Conservation (phyloP, 1,140 invertebrate genomes). For the Mactra quadrangularis region DNA sequence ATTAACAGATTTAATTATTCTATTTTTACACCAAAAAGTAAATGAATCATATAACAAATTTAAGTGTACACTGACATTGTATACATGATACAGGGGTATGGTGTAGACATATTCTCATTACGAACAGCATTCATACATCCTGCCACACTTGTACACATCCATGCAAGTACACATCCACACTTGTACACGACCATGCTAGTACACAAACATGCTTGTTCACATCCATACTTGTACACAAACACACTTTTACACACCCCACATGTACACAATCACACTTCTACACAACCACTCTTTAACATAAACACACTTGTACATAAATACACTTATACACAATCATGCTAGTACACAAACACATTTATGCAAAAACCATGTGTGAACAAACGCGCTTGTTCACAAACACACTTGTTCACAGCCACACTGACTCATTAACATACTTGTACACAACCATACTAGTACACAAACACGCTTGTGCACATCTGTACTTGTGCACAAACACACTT, state of each 20-base stretch:
- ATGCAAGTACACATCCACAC: neutral
- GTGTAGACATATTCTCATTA: no score
- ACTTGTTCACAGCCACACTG: neutral
- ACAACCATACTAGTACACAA: neutral
- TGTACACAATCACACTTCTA: neutral
- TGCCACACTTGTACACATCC: neutral
- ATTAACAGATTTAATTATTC: no score
- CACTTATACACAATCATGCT: neutral
- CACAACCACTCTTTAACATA: neutral
- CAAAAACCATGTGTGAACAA: neutral
- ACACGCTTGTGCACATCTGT: neutral
- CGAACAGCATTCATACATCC: neutral
- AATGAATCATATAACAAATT: no score
- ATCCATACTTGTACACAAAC: no score
- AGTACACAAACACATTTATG: neutral
- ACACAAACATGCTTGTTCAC: neutral
- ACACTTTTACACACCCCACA: neutral
- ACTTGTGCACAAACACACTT: neutral
- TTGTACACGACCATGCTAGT: neutral
- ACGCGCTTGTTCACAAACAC: no score
- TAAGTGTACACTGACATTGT: no score
- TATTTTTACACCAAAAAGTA: no score
- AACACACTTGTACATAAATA: no score
- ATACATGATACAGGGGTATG: no score
- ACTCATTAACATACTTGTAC: neutral